phyloP scores from a whole-genome alignment of 2,888 invertebrate genomes.

The Erebia aethiops region DNA sequence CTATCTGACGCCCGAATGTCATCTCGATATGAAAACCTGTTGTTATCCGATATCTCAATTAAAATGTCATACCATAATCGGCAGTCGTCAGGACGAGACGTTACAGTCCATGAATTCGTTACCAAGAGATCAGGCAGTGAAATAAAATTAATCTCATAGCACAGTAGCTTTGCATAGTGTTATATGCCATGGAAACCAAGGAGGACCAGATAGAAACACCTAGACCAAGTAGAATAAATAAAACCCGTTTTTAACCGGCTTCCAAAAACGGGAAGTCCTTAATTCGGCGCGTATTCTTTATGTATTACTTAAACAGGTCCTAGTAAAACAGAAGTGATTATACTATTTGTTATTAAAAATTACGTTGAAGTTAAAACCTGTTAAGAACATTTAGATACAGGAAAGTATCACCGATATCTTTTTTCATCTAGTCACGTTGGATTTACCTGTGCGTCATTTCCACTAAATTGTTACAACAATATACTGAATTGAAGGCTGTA shows the following conservation, averaged over 20 bases:
- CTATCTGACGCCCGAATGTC: constrained; percentile 32
- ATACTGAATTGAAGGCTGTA: constrained; percentile 19
- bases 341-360: neutral
- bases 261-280: no score
- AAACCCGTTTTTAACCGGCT: no score
- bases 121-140: neutral
- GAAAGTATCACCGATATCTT: constrained; percentile 4
- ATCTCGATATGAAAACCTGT: constrained; percentile 24
- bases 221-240: no score
- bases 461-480: constrained; percentile 9
- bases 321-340: neutral
- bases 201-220: no score
- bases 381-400: neutral
- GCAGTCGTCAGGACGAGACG: neutral
- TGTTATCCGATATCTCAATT: constrained; percentile 18
- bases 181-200: neutral
- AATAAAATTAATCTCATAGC: neutral
- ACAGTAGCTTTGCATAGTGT: neutral
- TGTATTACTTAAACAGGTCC: no score
- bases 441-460: constrained; percentile 31
- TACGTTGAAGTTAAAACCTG: neutral
- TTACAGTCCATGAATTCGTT: neutral
- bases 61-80: constrained; percentile 1
- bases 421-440: constrained; percentile 19
- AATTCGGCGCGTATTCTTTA: no score